Evolutionary conservation across 2,888 invertebrate species (phyloP).

Genomic region (Antitype chi): DNA sequence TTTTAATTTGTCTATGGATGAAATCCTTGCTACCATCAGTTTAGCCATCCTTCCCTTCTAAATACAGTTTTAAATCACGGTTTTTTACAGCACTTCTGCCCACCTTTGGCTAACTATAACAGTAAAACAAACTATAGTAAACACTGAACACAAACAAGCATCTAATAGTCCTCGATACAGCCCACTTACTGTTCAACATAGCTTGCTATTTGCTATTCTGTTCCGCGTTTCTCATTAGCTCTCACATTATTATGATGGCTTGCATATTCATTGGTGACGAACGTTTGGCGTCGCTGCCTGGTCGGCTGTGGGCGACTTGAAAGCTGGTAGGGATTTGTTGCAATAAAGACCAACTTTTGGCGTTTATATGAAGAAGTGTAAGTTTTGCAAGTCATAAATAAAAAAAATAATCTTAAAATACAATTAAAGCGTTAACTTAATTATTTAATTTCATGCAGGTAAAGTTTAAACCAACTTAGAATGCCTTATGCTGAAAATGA

Average conservation of each 20-base stretch:
- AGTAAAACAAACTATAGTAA: background rate
- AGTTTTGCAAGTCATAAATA: background rate
- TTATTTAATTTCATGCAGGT: too few species aligned
- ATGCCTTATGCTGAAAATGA: too few species aligned
- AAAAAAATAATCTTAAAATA: too few species aligned
- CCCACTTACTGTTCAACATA: conserved; percentile 74
- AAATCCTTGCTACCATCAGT: background rate
- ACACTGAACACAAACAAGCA: background rate
- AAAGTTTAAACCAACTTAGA: too few species aligned
- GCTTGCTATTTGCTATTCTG: conserved; percentile 46
- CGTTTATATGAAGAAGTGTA: background rate
- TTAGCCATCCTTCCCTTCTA: background rate
- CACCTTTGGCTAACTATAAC: too few species aligned
- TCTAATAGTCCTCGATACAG: conserved; percentile 18
- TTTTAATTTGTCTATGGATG: background rate
- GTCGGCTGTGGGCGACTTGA: conserved; percentile 26
- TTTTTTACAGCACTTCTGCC: background rate
- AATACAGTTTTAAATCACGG: background rate
- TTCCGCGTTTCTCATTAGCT: conserved; percentile 83
- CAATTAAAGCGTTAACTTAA: too few species aligned
- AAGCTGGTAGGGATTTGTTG: background rate
- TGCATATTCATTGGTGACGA: conserved; percentile 76
- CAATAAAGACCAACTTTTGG: background rate
- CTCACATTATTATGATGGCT: conserved; percentile 78
- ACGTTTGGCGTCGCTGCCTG: conserved; percentile 61